Conservation (phyloP, 2,797 vertebrate species). For the Parauchenoglanis punctatus region DNA sequence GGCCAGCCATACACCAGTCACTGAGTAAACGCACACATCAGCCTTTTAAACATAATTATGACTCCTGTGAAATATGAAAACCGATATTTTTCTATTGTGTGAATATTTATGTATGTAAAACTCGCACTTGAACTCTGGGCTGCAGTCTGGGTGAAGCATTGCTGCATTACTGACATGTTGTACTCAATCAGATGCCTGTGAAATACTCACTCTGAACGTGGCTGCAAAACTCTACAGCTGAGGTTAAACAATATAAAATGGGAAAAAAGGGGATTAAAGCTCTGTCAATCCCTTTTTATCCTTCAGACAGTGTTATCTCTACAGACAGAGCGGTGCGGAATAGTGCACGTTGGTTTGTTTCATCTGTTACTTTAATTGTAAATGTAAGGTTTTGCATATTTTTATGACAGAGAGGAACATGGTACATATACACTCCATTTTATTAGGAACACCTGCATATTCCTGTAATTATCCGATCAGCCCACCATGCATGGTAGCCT, state of each 20-base stretch:
- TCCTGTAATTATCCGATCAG: background rate
- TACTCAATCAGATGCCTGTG: background rate
- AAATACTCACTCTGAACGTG: background rate
- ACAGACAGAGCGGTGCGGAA: background rate
- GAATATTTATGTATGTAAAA: background rate
- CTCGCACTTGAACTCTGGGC: background rate
- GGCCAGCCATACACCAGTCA: conserved; percentile 24
- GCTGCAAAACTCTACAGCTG: too few relatives aligned
- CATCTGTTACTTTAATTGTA: background rate
- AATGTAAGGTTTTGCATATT: background rate
- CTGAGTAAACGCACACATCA: conserved; percentile 8
- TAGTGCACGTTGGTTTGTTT: background rate
- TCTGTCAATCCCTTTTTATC: background rate
- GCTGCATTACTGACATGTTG: background rate
- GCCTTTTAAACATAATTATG: background rate
- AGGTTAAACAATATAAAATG: background rate
- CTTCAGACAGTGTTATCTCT: background rate
- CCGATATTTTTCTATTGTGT: background rate
- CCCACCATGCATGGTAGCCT: background rate
- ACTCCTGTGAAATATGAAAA: background rate
- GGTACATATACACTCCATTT: background rate
- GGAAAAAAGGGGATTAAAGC: background rate
- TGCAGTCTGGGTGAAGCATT: background rate
- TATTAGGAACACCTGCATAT: background rate
- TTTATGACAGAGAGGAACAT: background rate